Conservation (phyloP, 2,797 vertebrate species). For the Anomalospiza imberbis region DNA sequence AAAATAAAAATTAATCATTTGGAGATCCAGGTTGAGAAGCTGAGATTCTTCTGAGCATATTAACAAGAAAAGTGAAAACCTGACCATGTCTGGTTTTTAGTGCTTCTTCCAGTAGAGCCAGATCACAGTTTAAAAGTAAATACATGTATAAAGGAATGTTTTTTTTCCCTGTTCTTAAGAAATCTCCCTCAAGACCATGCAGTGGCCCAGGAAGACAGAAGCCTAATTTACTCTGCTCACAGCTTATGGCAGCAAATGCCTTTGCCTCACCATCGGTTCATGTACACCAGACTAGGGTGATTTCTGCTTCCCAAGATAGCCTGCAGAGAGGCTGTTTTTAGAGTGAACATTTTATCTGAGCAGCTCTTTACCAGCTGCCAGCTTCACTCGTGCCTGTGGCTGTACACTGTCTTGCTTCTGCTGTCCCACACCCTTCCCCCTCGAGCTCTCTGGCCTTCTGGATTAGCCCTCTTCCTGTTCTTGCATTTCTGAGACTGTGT, state of each 20-base stretch:
- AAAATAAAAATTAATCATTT: not conserved
- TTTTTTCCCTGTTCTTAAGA: not conserved
- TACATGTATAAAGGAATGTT: not conserved
- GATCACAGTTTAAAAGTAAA: not conserved
- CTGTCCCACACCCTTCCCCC: not conserved
- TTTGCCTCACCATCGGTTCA: not conserved
- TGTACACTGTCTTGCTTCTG: not conserved
- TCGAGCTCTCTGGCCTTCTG: not conserved
- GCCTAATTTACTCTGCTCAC: not conserved
- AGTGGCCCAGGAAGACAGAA: not conserved
- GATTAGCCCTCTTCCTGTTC: not conserved
- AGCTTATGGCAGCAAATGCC: accelerated
- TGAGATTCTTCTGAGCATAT: not conserved
- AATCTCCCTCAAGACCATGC: not conserved
- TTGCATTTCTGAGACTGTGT: not conserved
- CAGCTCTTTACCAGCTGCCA: not conserved
- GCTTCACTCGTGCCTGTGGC: not conserved
- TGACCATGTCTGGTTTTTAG: not conserved
- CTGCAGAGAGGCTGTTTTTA: not conserved
- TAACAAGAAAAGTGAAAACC: not conserved
- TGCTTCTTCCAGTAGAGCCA: not conserved
- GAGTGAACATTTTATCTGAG: not conserved
- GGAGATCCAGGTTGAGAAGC: not conserved
- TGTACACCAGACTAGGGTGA: accelerated
- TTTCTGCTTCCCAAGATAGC: not conserved